Evolutionary conservation across 2,888 invertebrate species (phyloP).

Genomic region (Geophilus truncorum): DNA sequence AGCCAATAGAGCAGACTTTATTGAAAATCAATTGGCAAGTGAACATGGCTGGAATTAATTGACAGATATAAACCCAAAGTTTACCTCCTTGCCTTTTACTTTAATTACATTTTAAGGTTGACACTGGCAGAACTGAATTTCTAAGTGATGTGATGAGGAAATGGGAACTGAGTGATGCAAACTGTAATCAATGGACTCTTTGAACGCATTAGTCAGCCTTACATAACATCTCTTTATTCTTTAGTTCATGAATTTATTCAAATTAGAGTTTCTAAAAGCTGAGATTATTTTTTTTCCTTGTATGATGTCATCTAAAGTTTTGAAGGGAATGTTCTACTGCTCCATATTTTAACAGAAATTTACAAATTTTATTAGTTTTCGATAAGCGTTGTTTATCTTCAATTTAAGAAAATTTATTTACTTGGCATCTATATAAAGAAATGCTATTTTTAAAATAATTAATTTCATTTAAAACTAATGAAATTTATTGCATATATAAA

Average conservation of each 20-base stretch:
- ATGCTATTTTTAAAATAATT: neutral
- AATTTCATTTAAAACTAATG: neutral
- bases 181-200: neutral
- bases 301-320: no score
- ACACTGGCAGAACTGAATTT: neutral
- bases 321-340: no score
- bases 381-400: no score
- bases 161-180: neutral
- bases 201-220: neutral
- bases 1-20: neutral
- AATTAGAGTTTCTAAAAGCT: neutral
- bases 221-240: neutral
- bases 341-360: no score
- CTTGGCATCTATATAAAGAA: no score
- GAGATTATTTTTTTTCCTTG: neutral
- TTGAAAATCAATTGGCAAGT: neutral
- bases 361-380: no score
- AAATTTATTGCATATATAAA: neutral
- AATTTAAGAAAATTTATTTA: no score
- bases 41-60: neutral
- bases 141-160: neutral
- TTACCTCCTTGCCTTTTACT: neutral
- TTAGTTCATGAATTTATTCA: neutral
- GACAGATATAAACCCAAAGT: neutral
- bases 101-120: neutral